Base-by-base conservation (phyloP, 2,113 vertebrate species). In the Podilymbus podiceps region DNA sequence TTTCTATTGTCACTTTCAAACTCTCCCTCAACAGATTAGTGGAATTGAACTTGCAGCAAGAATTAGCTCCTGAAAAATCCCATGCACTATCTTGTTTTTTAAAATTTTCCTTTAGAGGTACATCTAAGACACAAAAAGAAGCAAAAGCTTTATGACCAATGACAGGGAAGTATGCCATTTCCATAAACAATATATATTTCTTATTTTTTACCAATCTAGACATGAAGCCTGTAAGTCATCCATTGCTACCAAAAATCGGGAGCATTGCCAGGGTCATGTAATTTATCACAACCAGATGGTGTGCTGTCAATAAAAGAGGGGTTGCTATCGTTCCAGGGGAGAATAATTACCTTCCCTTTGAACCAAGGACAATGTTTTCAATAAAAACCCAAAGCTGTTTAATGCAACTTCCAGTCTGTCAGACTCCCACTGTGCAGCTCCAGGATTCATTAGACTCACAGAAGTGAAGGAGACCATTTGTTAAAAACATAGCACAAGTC, bases 261-360 rank as follows among this genome's bases (percentile, higher is more conserved):
- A 85, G 81, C 30, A 67, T 80, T 77, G 64, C 78, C 75, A 84
- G 38, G 53, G 50, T 74, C 75, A 40, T 59, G 83, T 90, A 94
- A 96, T 94, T 97, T 95, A 95, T 91, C 93, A 94, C 95, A 97
- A 90, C 78, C 97, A 97, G 93, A 96, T 97, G 96, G 93, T 35
- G 49, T 33, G 66, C 64, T 93, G 88, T 94, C 95, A 96, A 75
- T 89, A 94, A 90, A 95, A 82, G 85, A 96, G 89, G 47, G 89
- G 64, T 40, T 47, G 49, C 84, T 97, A 84, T 96, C 86, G 94
- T 92, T 96, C 58, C 90, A 79, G 42, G 53, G 83, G 80, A 95
- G 86, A 93, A 93, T 90, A 96, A 95, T 85, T 93, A 95, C 90
- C 64, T 93, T 94, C 74, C 35, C 92, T 97, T 95, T 96, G 94